phyloP scores from a whole-genome alignment of 2,113 vertebrate genomes.

The Physeter macrocephalus region DNA sequence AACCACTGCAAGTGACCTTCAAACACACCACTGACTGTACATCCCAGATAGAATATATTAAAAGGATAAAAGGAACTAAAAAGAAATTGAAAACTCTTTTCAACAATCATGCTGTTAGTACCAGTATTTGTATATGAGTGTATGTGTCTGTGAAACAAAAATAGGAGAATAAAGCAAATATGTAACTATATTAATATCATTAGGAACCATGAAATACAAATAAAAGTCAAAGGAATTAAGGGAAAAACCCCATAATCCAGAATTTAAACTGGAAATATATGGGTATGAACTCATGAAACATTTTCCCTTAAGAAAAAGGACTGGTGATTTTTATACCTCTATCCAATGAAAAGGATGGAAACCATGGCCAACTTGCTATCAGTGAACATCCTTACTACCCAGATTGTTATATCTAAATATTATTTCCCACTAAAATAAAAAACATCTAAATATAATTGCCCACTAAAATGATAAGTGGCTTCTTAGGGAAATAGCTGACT shows the following conservation, averaged over 20 bases:
- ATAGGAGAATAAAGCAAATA: neutral
- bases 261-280: neutral
- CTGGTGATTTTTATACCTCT: neutral
- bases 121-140: neutral
- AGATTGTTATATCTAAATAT: too few species aligned
- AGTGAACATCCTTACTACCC: neutral
- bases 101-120: neutral
- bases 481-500: neutral
- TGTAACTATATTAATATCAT: neutral
- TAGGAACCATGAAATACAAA: neutral
- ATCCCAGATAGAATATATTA: neutral
- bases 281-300: neutral
- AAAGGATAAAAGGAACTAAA: neutral
- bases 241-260: neutral
- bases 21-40: neutral
- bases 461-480: neutral
- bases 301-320: neutral
- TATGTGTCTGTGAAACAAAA: neutral
- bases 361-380: neutral
- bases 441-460: too few species aligned
- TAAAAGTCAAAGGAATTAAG: neutral
- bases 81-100: neutral
- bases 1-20: neutral
- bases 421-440: too few species aligned
- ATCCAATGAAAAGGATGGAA: neutral